Percentiles rank a stretch among this genome's conserved stretches.
phyloP scores from a whole-genome alignment of 2,113 vertebrate genomes.

The Myiozetetes cayanensis region DNA sequence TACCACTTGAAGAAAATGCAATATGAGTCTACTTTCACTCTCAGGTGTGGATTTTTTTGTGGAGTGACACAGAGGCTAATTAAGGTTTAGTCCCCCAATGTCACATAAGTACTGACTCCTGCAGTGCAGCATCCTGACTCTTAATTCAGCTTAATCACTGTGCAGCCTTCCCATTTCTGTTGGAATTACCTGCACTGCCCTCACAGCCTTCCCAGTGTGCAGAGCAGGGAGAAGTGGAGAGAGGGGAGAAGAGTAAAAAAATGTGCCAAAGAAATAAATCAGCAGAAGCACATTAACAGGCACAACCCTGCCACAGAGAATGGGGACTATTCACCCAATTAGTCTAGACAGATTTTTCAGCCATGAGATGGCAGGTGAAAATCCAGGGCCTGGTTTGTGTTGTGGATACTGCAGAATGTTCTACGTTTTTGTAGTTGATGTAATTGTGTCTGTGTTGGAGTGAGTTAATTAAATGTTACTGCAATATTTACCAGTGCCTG shows the following conservation, averaged over 20 bases:
- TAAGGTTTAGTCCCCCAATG: not conserved
- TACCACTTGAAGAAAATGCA: not conserved
- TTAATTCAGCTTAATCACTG: not conserved
- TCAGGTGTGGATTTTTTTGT: not conserved
- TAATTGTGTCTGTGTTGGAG: not conserved
- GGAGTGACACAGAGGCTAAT: not conserved
- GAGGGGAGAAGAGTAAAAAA: not conserved
- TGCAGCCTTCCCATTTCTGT: not conserved
- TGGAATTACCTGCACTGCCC: not conserved
- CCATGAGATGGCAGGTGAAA: not conserved
- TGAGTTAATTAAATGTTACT: conserved; percentile 45
- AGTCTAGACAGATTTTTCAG: not conserved
- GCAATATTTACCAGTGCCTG: conserved; percentile 74
- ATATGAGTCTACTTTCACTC: not conserved
- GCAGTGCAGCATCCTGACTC: not conserved
- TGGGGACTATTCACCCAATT: not conserved
- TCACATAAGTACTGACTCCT: not conserved
- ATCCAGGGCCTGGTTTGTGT: not conserved
- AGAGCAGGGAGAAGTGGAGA: not conserved
- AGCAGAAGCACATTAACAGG: not conserved
- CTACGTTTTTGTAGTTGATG: not conserved
- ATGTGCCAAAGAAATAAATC: not conserved
- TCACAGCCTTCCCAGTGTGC: not conserved
- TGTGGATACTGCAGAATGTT: not conserved
- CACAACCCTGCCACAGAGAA: not conserved